A percentile compares a stretch with the other conserved stretches of the same genome.
These are phyloP conservation scores for Wasmannia auropunctata DNA, from an alignment of 1,140 invertebrate genomes.

Conservation along the genomic window DNA sequence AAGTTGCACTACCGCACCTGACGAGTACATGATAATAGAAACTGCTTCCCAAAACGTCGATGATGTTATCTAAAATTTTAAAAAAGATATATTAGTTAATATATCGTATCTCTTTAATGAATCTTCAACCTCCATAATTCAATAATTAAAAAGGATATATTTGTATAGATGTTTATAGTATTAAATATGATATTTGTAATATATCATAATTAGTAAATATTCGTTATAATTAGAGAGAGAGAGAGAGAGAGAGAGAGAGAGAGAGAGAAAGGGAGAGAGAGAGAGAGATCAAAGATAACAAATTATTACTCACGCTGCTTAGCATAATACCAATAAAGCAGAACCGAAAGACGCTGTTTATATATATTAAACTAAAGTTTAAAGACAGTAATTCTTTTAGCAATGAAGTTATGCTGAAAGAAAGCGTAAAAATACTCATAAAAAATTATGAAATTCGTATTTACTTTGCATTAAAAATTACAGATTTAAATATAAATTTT, in stretches of 20 bases:
- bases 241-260: too few species aligned
- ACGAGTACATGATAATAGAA: slow-evolving; percentile 31
- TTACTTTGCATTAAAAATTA: too few species aligned
- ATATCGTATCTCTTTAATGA: too few species aligned
- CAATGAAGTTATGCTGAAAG: slow-evolving; percentile 49
- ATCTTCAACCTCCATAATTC: too few species aligned
- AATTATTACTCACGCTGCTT: slow-evolving; percentile 30
- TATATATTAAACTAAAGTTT: slow-evolving; percentile 61
- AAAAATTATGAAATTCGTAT: background rate
- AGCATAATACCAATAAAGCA: slow-evolving; percentile 64
- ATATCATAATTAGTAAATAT: background rate
- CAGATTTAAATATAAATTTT: slow-evolving; percentile 14
- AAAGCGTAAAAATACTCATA: background rate
- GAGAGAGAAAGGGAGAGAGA: too few species aligned
- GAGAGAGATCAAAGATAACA: slow-evolving; percentile 40
- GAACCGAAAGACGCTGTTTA: slow-evolving; percentile 66
- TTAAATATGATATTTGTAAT: too few species aligned
- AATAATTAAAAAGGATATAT: too few species aligned
- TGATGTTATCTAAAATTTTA: slow-evolving; percentile 12
- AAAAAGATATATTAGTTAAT: background rate
- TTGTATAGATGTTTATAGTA: too few species aligned
- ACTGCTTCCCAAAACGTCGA: background rate
- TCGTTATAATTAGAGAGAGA: background rate
- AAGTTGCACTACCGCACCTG: slow-evolving; percentile 61
- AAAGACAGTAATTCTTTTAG: slow-evolving; percentile 58